These are phyloP conservation scores for Agrotis clavis DNA, from an alignment of 2,888 invertebrate species.

Conservation along the genomic window DNA sequence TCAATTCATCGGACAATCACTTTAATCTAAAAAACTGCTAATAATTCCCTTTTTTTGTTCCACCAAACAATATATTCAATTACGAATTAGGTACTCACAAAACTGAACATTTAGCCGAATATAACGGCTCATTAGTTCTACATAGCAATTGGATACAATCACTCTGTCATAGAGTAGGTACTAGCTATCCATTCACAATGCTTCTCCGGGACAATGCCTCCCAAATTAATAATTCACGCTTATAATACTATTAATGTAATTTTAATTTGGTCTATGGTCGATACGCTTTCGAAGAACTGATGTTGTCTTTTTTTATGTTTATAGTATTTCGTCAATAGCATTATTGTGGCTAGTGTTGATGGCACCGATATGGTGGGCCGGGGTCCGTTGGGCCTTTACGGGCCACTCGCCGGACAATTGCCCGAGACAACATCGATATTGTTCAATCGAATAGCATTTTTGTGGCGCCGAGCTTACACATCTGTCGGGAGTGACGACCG, in stretches of 20 bases:
- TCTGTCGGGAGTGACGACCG: slow-evolving; percentile 66
- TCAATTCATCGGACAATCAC: slow-evolving; percentile 7
- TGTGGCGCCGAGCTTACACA: slow-evolving; percentile 63
- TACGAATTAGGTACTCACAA: slow-evolving; percentile 53
- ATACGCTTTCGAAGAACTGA: slow-evolving; percentile 73
- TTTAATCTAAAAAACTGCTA: neutral
- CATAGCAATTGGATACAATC: slow-evolving; percentile 69
- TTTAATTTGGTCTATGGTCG: slow-evolving; percentile 85
- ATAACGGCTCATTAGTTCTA: slow-evolving; percentile 67
- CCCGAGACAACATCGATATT: slow-evolving; percentile 76
- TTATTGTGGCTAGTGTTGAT: slow-evolving; percentile 79
- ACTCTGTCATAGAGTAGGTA: slow-evolving; percentile 61
- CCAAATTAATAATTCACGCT: slow-evolving; percentile 89
- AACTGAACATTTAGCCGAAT: slow-evolving; percentile 64
- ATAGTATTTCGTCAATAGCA: slow-evolving; percentile 81
- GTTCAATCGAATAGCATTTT: slow-evolving; percentile 77
- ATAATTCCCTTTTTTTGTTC: slow-evolving; percentile 17
- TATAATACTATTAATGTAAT: slow-evolving; percentile 84
- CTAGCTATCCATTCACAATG: slow-evolving; percentile 64
- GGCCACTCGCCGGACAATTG: slow-evolving; percentile 64
- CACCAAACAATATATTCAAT: slow-evolving; percentile 63
- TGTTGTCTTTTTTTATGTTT: slow-evolving; percentile 77
- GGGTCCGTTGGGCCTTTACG: slow-evolving; percentile 18
- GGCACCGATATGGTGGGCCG: slow-evolving; percentile 70
- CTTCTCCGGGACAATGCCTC: slow-evolving; percentile 79